A percentile compares a stretch with the other conserved stretches of the same genome.
Conservation (phyloP, 2,113 vertebrate species). For the Miniopterus natalensis region DNA sequence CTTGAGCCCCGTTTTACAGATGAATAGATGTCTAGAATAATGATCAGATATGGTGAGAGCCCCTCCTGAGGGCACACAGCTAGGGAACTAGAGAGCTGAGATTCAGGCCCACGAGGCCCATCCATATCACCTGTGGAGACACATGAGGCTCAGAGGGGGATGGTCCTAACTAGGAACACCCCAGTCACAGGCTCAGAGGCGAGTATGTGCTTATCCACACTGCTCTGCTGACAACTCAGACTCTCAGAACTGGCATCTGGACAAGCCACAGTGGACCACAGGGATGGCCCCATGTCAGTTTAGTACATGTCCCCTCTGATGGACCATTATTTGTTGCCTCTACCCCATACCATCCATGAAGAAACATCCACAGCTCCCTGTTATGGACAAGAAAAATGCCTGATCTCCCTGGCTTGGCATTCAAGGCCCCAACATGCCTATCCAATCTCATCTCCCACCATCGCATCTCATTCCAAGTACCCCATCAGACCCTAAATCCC, state of each 20-base stretch:
- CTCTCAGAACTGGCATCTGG: not conserved
- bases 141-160: not conserved
- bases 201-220: not conserved
- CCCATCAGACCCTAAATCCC: not conserved
- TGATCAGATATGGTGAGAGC: not conserved
- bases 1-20: not conserved
- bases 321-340: not conserved
- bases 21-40: not conserved
- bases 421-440: not conserved
- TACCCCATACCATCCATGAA: not conserved
- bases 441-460: not conserved
- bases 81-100: not conserved
- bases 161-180: not conserved
- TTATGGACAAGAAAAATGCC: not conserved
- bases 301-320: not conserved
- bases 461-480: not conserved
- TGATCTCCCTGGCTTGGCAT: not conserved
- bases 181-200: not conserved
- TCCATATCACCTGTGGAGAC: not conserved
- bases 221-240: not conserved
- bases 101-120: not conserved
- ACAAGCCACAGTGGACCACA: not conserved
- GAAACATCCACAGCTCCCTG: constrained; percentile 2
- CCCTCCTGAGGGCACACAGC: not conserved
- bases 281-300: not conserved